These are phyloP conservation scores for Atethmia centrago DNA, from an alignment of 2,888 invertebrate genomes.

Conservation along the genomic window DNA sequence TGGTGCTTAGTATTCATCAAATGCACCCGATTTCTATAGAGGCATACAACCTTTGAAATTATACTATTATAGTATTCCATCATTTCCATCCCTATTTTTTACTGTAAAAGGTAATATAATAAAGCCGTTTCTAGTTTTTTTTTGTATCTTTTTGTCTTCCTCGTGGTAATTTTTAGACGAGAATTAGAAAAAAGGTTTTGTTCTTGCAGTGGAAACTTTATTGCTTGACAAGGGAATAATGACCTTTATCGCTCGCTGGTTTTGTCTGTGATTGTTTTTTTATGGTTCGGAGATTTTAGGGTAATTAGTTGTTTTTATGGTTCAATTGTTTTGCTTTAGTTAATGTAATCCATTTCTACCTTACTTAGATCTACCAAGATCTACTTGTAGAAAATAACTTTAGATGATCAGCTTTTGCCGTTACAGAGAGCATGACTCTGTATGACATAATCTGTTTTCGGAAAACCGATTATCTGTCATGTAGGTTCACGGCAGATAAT, in stretches of 20 bases:
- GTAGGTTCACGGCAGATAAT: too few relatives aligned
- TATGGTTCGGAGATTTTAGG: conserved; percentile 31
- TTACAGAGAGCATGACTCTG: too few relatives aligned
- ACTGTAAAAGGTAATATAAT: neutral
- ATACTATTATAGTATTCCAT: neutral
- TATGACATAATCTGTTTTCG: too few relatives aligned
- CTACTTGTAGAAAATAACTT: too few relatives aligned
- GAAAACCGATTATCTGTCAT: too few relatives aligned
- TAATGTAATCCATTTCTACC: too few relatives aligned
- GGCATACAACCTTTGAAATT: conserved; percentile 11
- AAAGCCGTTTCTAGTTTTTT: conserved; percentile 5
- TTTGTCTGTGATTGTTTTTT: conserved; percentile 25
- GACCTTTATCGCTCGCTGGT: conserved; percentile 31
- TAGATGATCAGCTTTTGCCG: too few relatives aligned
- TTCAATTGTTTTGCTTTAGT: conserved; percentile 26
- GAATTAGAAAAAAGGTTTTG: conserved; percentile 37
- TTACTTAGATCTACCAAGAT: too few relatives aligned
- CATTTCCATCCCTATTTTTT: neutral
- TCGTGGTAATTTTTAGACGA: conserved; percentile 44
- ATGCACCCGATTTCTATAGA: conserved; percentile 50
- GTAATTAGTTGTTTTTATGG: conserved; percentile 29
- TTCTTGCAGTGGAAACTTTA: conserved; percentile 36
- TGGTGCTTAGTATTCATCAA: conserved; percentile 37
- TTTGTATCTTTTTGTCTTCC: conserved; percentile 3
- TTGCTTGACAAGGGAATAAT: conserved; percentile 45